Percentiles rank a stretch among this genome's conserved stretches.
These are phyloP conservation scores for Euspilapteryx auroguttella DNA, from an alignment of 2,888 invertebrate species.

Conservation along the genomic window DNA sequence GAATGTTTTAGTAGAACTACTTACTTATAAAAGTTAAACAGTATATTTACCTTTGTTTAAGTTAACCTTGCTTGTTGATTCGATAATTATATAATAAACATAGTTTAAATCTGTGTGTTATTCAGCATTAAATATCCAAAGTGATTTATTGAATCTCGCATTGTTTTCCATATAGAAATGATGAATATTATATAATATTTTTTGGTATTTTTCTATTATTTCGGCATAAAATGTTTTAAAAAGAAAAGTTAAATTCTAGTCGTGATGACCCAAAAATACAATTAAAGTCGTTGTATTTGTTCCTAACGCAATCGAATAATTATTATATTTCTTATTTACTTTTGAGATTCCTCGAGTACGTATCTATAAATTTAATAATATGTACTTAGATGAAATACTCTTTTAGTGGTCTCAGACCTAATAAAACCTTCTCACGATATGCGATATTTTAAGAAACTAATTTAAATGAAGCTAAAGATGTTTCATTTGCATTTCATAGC, in stretches of 20 bases:
- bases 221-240: conserved; percentile 18
- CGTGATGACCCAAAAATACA: conserved; percentile 42
- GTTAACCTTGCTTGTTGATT: conserved; percentile 52
- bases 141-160: conserved; percentile 10
- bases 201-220: conserved; percentile 23
- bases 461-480: too few relatives aligned
- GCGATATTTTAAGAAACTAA: too few relatives aligned
- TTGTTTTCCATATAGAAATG: conserved; percentile 20
- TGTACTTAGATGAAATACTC: conserved; percentile 21
- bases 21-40: conserved; percentile 38
- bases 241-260: conserved; percentile 41
- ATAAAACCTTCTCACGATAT: too few relatives aligned
- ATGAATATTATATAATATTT: conserved; percentile 9
- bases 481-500: too few relatives aligned
- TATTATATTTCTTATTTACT: conserved; percentile 13
- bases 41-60: conserved; percentile 55
- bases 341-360: conserved; percentile 24
- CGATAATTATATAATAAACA: conserved; percentile 39
- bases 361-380: conserved; percentile 22
- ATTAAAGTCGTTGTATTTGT: conserved; percentile 34
- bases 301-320: conserved; percentile 31
- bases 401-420: too few relatives aligned
- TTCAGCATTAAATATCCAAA: too few relatives aligned
- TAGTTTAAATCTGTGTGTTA: conserved; percentile 30
- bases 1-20: conserved; percentile 54